These are phyloP conservation scores for Motacilla alba DNA, from an alignment of 2,113 vertebrate genomes.

Conservation along the genomic window DNA sequence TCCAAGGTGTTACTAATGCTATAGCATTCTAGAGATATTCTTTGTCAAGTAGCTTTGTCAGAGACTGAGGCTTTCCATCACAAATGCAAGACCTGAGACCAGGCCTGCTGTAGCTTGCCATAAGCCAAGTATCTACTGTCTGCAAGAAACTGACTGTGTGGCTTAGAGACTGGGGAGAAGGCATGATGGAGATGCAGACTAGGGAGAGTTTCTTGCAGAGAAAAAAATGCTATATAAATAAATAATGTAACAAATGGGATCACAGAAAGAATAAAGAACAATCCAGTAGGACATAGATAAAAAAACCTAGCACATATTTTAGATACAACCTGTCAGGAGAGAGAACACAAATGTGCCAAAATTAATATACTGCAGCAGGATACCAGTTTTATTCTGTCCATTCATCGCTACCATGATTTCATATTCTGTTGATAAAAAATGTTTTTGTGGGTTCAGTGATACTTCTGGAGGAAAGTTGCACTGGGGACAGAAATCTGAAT, in stretches of 20 bases:
- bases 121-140: neutral
- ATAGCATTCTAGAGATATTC: neutral
- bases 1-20: neutral
- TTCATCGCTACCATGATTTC: slow-evolving; percentile 14
- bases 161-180: neutral
- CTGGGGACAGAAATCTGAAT: neutral
- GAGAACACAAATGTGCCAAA: slow-evolving; percentile 1
- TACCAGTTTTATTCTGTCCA: neutral
- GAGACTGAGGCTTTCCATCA: neutral
- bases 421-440: neutral
- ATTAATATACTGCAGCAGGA: slow-evolving; percentile 38
- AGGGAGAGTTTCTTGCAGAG: neutral
- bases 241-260: slow-evolving; percentile 15
- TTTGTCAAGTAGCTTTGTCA: neutral
- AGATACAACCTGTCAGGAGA: slow-evolving; percentile 9
- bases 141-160: neutral
- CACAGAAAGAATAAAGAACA: slow-evolving; percentile 4
- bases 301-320: neutral
- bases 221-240: neutral
- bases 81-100: neutral
- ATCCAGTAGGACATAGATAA: neutral
- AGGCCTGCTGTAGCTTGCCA: neutral
- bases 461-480: neutral
- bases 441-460: neutral
- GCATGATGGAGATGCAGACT: neutral